A percentile compares a stretch with the other conserved stretches of the same genome.
These are phyloP conservation scores for Callopanchax toddi DNA, from an alignment of 2,113 vertebrate genomes.

Conservation along the genomic window DNA sequence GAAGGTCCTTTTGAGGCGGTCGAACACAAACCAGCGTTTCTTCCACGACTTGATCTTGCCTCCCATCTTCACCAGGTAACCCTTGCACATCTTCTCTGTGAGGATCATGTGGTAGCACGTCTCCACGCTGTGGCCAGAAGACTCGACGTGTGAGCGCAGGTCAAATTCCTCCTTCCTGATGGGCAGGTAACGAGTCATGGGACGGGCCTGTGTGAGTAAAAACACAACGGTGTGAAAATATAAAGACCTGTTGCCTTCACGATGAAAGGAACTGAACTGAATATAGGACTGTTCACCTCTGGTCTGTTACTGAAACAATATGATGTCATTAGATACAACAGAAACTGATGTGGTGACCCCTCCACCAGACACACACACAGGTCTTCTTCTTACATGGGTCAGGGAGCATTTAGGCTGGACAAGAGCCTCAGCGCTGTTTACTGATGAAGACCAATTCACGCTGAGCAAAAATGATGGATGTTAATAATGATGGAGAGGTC, in stretches of 20 bases:
- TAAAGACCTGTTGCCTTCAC: too few relatives aligned
- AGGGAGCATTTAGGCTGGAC: too few relatives aligned
- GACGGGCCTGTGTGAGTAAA: conserved; percentile 83
- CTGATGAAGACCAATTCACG: too few relatives aligned
- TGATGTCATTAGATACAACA: too few relatives aligned
- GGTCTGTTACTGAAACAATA: too few relatives aligned
- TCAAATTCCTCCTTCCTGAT: conserved; percentile 97
- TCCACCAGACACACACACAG: too few relatives aligned
- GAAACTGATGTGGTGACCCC: too few relatives aligned
- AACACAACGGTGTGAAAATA: neutral
- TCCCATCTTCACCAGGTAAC: conserved; percentile 98
- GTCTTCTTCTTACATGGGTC: too few relatives aligned
- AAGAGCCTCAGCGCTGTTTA: neutral
- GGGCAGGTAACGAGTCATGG: conserved; percentile 94
- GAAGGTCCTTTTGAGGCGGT: conserved; percentile 94
- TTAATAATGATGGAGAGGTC: too few relatives aligned
- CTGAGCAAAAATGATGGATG: too few relatives aligned
- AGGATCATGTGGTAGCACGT: conserved; percentile 92
- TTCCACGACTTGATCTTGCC: conserved; percentile 99
- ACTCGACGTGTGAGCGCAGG: conserved; percentile 92
- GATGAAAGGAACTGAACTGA: too few relatives aligned
- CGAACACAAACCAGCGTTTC: conserved; percentile 99
- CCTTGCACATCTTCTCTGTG: conserved; percentile 95
- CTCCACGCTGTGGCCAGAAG: conserved; percentile 91
- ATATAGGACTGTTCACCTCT: too few relatives aligned